Evolutionary conservation across 1,140 invertebrate genomes (phyloP), one percentile per base, ranked within the genome.

Genomic region (Drosophila setifemur): DNA sequence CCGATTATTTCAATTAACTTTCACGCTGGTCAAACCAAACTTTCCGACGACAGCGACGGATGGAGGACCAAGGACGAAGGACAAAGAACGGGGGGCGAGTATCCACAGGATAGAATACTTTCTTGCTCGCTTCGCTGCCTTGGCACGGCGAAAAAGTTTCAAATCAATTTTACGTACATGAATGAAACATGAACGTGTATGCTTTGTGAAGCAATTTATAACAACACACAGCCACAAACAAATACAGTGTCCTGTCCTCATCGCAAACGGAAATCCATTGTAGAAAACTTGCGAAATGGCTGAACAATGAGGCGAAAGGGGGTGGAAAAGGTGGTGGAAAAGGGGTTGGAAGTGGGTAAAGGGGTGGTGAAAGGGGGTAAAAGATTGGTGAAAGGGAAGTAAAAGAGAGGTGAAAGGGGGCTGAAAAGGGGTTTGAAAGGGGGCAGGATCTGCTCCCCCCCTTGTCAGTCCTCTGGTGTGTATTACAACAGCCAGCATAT

Each of bases 161-260:
- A 78, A 83, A 83, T 83, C 78, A 83, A 83, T 83, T 83, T 83
- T 69, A 83, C 73, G 73, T 83, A 78, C 79, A 85, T 83, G 79
- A 71, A 83, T 85, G 79, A 85, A 78, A 83, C 79, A 85, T 83
- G 79, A 78, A 85, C 79, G 79, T 83, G 79, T 28, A 85, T 67
- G 79, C 78, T 64, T 77, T 73, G 63, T 70, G 58, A 43, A 77
- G 55, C 78, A 83, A 83, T 83, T 83, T 83, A 82, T 82, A 68
- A 68, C 63, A 77, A 70, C 47, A 52, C 57, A 57, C 26, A 60
- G 55, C 52, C 42, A 40, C 44, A 49, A 68, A 67, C 37, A 68
- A 66, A 68, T 29, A 52, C n/a, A 43, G 16, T 12, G 50, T 50
- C 57, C 33, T 37, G 26, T 42, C 25, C 9, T 31, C 52, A 83